Evolutionary conservation across 2,797 vertebrate species (phyloP), one percentile per base, ranked within the genome.

Genomic region (Rousettus madagascariensis): DNA sequence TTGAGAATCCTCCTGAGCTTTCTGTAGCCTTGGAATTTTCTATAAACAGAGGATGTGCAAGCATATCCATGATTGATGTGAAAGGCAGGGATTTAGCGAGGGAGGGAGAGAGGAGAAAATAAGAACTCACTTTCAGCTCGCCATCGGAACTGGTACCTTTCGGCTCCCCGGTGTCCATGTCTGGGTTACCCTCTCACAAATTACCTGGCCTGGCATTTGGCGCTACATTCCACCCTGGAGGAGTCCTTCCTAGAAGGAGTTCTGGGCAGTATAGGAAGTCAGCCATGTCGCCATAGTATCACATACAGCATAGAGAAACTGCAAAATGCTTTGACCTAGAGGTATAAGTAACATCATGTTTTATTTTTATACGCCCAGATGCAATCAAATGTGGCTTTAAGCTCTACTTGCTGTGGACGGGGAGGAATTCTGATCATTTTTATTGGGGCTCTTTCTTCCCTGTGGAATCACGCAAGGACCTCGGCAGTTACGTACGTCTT

Each of bases 11-110:
- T 17, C 38, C 65, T 71, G 51, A 83, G 53, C 28, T 78, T 91
- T 95, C 85, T 33, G 41, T 65, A 92, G 79, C 91, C 68, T 59
- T 96, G 36, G 77, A 91, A 90, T 95, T 90, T 88, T 86, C 82
- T 61, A 57, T 96, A 95, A 96, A 94, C 71, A 91, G 65, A 96
- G 49, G 49, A 46, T 93, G 79, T 91, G 26, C 46, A 61, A 66
- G 66, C 51, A 49, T 92, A 66, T 92, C 57, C 19, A 66, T 75
- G 68, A 74, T 94, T 38, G 59, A 30, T 82, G 28, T 59, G 55
- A 87, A 82, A 83, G 6, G 72, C 66, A 55, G 83, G 49, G 12
- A 78, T 83, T 94, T 74, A 69, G 20, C 36, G 6, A 22, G 46
- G 57, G 28, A 93, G 15, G 16, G 11, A 82, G 28, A 77, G 49